These are phyloP conservation scores for Drosophila ogumai DNA, from an alignment of 1,140 invertebrate species.

Conservation along the genomic window DNA sequence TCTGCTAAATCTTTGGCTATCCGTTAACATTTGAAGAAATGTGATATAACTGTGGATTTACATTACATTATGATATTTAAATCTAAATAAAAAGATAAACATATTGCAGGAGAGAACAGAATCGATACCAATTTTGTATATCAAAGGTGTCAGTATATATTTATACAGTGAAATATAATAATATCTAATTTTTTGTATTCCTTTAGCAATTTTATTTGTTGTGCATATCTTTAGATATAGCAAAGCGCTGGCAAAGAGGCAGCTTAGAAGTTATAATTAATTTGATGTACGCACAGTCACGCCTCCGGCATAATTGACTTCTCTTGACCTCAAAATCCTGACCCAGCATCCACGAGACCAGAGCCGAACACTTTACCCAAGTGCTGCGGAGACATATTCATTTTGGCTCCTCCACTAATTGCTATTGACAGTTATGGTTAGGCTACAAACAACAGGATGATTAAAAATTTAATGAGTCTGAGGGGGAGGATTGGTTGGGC, in stretches of 20 bases:
- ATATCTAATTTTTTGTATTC: too few relatives aligned
- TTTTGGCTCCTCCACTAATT: conserved; percentile 58
- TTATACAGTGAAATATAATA: neutral
- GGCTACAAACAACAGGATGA: conserved; percentile 39
- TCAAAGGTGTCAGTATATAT: too few relatives aligned
- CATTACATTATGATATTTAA: neutral
- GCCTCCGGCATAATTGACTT: conserved; percentile 53
- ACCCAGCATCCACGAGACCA: conserved; percentile 12
- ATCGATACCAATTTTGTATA: neutral
- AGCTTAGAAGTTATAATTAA: conserved; percentile 62
- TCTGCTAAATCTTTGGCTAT: neutral
- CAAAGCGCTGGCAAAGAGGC: conserved; percentile 21
- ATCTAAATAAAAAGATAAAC: neutral
- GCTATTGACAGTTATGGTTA: conserved; percentile 67
- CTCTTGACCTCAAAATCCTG: conserved; percentile 43
- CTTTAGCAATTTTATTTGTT: neutral
- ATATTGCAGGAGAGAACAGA: too few relatives aligned
- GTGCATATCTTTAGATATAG: neutral
- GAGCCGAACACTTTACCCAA: conserved; percentile 4
- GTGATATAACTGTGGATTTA: neutral
- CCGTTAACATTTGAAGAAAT: neutral
- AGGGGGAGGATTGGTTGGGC: conserved; percentile 11
- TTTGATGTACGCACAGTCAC: conserved; percentile 48
- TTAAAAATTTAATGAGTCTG: conserved; percentile 68
- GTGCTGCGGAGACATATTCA: conserved; percentile 18